These are phyloP conservation scores for Peucedramus taeniatus DNA, from an alignment of 2,113 vertebrate genomes.

Conservation along the genomic window DNA sequence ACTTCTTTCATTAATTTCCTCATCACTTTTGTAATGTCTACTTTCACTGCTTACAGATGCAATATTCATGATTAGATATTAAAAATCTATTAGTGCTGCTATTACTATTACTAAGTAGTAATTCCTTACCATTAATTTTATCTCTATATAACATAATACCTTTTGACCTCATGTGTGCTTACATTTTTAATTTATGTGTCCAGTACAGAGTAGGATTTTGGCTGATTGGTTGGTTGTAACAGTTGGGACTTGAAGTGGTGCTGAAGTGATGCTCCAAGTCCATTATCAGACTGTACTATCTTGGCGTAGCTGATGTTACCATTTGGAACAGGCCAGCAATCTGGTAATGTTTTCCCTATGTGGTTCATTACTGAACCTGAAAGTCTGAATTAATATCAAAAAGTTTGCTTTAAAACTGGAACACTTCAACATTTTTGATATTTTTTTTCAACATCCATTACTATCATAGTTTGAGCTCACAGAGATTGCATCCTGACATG, in stretches of 20 bases:
- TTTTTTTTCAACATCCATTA: background rate
- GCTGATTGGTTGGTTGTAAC: background rate
- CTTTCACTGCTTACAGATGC: background rate
- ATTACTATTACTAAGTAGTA: background rate
- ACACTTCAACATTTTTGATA: background rate
- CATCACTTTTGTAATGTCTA: background rate
- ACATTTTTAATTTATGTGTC: background rate
- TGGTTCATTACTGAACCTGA: background rate
- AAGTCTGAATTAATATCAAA: background rate
- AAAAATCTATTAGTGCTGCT: background rate
- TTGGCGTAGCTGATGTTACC: background rate
- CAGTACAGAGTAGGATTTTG: background rate
- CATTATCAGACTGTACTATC: background rate
- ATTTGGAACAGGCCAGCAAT: background rate
- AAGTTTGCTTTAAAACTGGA: background rate
- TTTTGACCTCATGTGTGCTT: background rate
- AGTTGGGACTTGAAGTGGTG: background rate
- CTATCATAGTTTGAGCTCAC: background rate
- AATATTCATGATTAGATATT: background rate
- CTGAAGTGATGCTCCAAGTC: background rate
- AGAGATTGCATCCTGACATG: background rate
- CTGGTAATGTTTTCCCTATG: background rate
- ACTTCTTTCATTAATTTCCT: background rate
- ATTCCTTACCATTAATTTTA: background rate
- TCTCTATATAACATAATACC: background rate